Base-by-base conservation (phyloP, 2,113 vertebrate species). In the Junco hyemalis region DNA sequence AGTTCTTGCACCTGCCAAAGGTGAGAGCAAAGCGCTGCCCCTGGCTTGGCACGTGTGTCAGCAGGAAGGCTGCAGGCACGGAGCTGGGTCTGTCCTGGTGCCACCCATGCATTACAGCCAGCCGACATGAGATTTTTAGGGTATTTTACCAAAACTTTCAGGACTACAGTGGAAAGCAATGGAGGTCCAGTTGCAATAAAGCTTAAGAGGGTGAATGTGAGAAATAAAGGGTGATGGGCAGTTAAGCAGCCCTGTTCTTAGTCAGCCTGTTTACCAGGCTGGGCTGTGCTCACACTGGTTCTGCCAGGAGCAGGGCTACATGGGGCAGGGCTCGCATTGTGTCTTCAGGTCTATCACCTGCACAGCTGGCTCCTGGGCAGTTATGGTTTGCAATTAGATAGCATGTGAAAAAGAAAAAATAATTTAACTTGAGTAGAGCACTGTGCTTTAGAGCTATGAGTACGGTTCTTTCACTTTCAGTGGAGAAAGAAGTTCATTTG, bases 1-100 rank as follows among this genome's bases (percentile, higher is more conserved):
- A 21, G 45, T 40, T 85, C 76, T 88, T 45, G 31, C 17, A 7
- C 38, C 50, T 59, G 61, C 61, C 64, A 14, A 70, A 73, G 56
- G 42, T 57, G 64, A 70, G 44, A 20, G 60, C 35, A 71, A 36
- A 85, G 54, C 0, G 0, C 50, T n/a, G 44, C 31, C 20, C 28
- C 35, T 36, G 50, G 23, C 12, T 22, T 15, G 77, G 44, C 21
- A 24, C 1, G 0, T 18, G 70, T n/a, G 31, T 44, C 17, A 3
- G 48, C 12, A 28, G 51, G n/a, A 65, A 36, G 2, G 6, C 6
- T 6, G 45, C 23, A 26, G 40, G 12, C 7, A 4, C 19, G 22
- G 11, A 25, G 19, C 59, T 61, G 72, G 26, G 20, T 76, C 44
- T 28, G 24, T n/a, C 35, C 66, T 1, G 2, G 11, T 5, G 3